A percentile compares a stretch with the other conserved stretches of the same genome.
Conservation (phyloP, 2,797 vertebrate genomes). For the Oceanodroma leucorhoa region DNA sequence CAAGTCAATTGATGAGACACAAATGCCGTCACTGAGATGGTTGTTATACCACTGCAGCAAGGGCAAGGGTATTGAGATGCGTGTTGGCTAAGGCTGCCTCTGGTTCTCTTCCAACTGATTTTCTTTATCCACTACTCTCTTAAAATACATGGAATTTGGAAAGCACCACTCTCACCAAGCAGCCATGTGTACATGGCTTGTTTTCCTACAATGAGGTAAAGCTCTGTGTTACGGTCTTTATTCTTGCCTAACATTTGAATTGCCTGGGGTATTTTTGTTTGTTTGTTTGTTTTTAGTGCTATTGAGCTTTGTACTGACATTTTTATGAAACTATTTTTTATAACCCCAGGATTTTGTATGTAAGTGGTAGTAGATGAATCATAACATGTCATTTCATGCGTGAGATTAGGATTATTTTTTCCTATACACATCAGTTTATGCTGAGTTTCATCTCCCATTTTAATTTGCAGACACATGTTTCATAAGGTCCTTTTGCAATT, state of each 20-base stretch:
- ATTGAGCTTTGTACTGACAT: neutral
- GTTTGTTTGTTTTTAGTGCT: neutral
- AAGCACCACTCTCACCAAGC: neutral
- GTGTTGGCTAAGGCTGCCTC: neutral
- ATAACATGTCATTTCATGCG: neutral
- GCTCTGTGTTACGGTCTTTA: neutral
- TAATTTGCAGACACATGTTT: neutral
- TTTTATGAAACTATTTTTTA: neutral
- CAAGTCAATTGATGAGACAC: neutral
- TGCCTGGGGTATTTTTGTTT: neutral
- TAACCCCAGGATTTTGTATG: neutral
- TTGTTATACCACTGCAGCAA: neutral
- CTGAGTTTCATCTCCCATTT: neutral
- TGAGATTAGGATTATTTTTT: neutral
- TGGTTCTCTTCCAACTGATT: neutral
- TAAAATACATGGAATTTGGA: neutral
- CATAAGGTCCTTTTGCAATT: neutral
- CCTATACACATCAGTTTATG: neutral
- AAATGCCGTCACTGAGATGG: neutral
- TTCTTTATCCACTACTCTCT: neutral
- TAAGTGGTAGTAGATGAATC: neutral
- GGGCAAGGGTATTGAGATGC: accelerated
- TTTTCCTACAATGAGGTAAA: neutral
- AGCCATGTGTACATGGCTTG: neutral
- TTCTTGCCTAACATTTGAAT: neutral